Base-by-base conservation (phyloP, 2,888 invertebrate species). In the Spodoptera picta region DNA sequence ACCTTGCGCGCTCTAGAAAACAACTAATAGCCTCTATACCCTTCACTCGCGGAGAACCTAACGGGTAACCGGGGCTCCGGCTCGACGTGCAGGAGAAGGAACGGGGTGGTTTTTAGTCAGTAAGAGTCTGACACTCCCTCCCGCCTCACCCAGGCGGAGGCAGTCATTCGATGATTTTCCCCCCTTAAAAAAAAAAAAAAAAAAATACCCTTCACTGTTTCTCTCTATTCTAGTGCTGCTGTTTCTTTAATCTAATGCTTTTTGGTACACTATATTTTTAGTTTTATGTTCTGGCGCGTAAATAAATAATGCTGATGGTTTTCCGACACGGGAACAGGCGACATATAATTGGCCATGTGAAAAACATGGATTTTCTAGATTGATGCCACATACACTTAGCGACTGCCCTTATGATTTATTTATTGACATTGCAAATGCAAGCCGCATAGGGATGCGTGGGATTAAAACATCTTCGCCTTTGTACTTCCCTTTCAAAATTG, bases 11-110 rank as follows among this genome's bases (percentile, higher is more conserved):
- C 62, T 67, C 67, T 67, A 64, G 60, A 63, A 68, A 63, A 19
- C 60, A 60, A 67, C 55, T 59, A 67, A 67, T 67, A 59, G 67
- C n/a, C 67, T 67, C 67, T 67, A 24, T 65, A 65, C 60, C 60
- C 60, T 60, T 65, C 60, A 65, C 65, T 61, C n/a, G n/a, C n/a
- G n/a, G n/a, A n/a, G n/a, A n/a, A n/a, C n/a, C n/a, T n/a, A n/a
- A n/a, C n/a, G n/a, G n/a, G n/a, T n/a, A n/a, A n/a, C n/a, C n/a
- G n/a, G n/a, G n/a, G n/a, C n/a, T n/a, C n/a, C n/a, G n/a, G n/a
- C n/a, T n/a, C n/a, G n/a, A n/a, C n/a, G n/a, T n/a, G n/a, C n/a
- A n/a, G n/a, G n/a, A n/a, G n/a, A n/a, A n/a, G n/a, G n/a, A n/a
- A n/a, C n/a, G n/a, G n/a, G n/a, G n/a, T n/a, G n/a, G n/a, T n/a